phyloP scores from a whole-genome alignment of 2,888 invertebrate species.

The Oscheius sp. region DNA sequence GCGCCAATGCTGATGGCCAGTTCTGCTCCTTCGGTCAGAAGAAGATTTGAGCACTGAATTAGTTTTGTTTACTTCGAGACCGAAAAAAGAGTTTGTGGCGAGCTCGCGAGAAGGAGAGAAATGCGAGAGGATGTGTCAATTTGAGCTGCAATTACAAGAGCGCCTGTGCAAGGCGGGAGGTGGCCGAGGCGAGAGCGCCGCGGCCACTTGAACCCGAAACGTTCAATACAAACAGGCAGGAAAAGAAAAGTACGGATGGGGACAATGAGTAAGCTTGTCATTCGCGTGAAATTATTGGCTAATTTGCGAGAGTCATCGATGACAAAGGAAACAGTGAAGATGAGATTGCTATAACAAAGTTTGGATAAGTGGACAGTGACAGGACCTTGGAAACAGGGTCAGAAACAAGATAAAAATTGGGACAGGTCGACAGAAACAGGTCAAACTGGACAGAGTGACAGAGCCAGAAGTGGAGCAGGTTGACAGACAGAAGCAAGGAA shows the following conservation, averaged over 20 bases:
- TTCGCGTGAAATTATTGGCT: too few relatives aligned
- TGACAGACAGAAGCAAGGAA: too few relatives aligned
- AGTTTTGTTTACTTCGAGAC: neutral
- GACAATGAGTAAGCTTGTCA: too few relatives aligned
- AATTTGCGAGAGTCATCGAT: too few relatives aligned
- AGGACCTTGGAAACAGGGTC: too few relatives aligned
- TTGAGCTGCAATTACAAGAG: conserved; percentile 25
- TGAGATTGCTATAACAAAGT: too few relatives aligned
- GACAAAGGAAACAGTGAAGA: too few relatives aligned
- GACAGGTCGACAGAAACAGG: too few relatives aligned
- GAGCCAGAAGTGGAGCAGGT: too few relatives aligned
- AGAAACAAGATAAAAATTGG: too few relatives aligned
- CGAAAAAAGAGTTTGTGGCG: neutral
- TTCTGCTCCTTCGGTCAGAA: conserved; percentile 49
- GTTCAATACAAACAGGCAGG: conserved; percentile 32
- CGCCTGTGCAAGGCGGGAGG: conserved; percentile 33
- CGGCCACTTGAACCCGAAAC: conserved; percentile 37
- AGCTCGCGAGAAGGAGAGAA: conserved; percentile 15
- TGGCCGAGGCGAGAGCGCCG: conserved; percentile 24
- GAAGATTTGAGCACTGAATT: conserved; percentile 28
- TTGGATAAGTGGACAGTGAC: too few relatives aligned
- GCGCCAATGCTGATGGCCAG: conserved; percentile 57
- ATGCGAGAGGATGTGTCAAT: conserved; percentile 22
- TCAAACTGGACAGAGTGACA: too few relatives aligned
- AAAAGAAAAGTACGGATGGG: conserved; percentile 1